phyloP scores from a whole-genome alignment of 1,140 invertebrate genomes.

The Hypothenemus hampei region DNA sequence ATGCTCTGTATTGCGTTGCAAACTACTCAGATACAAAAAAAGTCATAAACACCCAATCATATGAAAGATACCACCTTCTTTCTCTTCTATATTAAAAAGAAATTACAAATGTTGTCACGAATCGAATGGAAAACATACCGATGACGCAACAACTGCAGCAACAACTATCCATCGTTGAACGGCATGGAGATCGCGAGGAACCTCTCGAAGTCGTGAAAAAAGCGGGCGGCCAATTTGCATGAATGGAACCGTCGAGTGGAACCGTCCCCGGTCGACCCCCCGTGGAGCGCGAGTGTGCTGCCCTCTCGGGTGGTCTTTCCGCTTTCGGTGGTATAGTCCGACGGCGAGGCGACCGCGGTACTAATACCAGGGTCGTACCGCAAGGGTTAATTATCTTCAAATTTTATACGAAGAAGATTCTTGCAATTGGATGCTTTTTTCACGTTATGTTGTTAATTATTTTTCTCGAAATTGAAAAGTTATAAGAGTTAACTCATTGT shows the following conservation, averaged over 20 bases:
- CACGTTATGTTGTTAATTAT: too few species aligned
- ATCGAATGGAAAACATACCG: too few species aligned
- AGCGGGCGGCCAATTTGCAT: slow-evolving; percentile 22
- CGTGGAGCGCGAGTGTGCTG: slow-evolving; percentile 23
- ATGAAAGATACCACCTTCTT: too few species aligned
- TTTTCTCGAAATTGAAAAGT: too few species aligned
- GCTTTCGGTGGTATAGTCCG: slow-evolving; percentile 3
- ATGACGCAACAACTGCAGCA: background rate
- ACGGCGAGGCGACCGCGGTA: background rate
- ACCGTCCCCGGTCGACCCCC: slow-evolving; percentile 17
- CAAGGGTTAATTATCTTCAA: background rate
- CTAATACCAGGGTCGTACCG: background rate
- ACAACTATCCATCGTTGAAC: background rate
- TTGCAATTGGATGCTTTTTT: too few species aligned
- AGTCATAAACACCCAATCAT: background rate
- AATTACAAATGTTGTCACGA: too few species aligned
- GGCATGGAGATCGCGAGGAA: background rate
- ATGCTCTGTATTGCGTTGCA: too few species aligned
- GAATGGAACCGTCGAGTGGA: slow-evolving; percentile 26
- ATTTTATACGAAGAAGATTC: too few species aligned
- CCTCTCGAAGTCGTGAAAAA: background rate
- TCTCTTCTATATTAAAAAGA: too few species aligned
- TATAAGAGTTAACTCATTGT: too few species aligned
- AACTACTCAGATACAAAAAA: too few species aligned
- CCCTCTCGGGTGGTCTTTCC: slow-evolving; percentile 19